These are phyloP conservation scores for Chironomus striatipennis DNA, from an alignment of 1,140 invertebrate genomes.

Conservation along the genomic window DNA sequence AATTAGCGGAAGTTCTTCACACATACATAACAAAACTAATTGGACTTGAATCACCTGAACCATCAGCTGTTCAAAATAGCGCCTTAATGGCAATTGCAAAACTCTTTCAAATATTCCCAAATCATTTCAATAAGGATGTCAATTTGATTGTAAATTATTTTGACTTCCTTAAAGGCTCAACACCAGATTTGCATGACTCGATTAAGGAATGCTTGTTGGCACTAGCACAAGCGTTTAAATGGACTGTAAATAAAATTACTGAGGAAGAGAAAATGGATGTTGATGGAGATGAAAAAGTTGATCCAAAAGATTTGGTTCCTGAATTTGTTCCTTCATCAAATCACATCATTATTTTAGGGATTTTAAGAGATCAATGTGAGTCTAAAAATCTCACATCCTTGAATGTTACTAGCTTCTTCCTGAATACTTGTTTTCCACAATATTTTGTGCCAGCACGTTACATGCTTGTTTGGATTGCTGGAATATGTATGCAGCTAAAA, in stretches of 20 bases:
- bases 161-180: constrained; percentile 45
- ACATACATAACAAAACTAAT: constrained; percentile 63
- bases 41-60: constrained; percentile 43
- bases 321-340: constrained; percentile 43
- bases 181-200: constrained; percentile 51
- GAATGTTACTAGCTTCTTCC: constrained; percentile 73
- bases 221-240: constrained; percentile 59
- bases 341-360: constrained; percentile 45
- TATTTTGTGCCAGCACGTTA: constrained; percentile 75
- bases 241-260: constrained; percentile 31
- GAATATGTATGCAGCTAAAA: constrained; percentile 38
- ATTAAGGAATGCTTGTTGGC: constrained; percentile 62
- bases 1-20: constrained; percentile 55
- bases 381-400: constrained; percentile 56
- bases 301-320: constrained; percentile 25
- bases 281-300: constrained; percentile 32
- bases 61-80: constrained; percentile 39
- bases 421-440: constrained; percentile 68
- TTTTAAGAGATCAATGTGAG: constrained; percentile 47
- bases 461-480: constrained; percentile 72
- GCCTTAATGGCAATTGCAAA: constrained; percentile 36
- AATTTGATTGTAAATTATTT: constrained; percentile 39
- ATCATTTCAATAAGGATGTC: constrained; percentile 52
- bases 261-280: constrained; percentile 29
- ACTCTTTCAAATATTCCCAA: constrained; percentile 57